These are phyloP conservation scores for Sisor rabdophorus DNA, from an alignment of 2,113 vertebrate genomes.

Conservation along the genomic window DNA sequence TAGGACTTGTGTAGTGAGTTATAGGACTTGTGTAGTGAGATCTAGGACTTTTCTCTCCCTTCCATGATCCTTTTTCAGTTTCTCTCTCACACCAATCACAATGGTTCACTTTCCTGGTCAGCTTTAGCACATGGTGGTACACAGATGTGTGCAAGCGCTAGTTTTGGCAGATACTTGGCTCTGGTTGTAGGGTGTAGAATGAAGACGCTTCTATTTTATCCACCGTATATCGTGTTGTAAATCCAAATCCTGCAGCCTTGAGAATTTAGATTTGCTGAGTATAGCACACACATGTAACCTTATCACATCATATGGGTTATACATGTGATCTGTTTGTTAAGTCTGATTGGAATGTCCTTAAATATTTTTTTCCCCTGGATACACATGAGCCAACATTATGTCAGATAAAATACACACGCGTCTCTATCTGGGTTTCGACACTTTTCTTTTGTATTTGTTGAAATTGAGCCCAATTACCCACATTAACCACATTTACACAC, in stretches of 20 bases:
- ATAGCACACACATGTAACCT: slow-evolving; percentile 5
- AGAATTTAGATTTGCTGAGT: slow-evolving; percentile 32
- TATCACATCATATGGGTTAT: slow-evolving; percentile 2
- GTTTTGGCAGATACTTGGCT: slow-evolving; percentile 42
- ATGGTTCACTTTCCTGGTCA: slow-evolving; percentile 9
- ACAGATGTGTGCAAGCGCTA: background rate
- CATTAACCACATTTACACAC: too few relatives aligned
- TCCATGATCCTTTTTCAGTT: background rate
- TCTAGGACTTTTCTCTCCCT: background rate
- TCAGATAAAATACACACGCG: too few relatives aligned
- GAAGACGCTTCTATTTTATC: slow-evolving; percentile 35
- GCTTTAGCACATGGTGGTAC: background rate
- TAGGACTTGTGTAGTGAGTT: too few relatives aligned
- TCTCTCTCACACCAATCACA: slow-evolving; percentile 5
- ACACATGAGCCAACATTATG: background rate
- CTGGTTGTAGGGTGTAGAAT: slow-evolving; percentile 16
- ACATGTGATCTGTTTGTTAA: background rate
- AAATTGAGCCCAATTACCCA: too few relatives aligned
- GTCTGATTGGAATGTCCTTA: background rate
- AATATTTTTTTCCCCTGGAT: slow-evolving; percentile 13
- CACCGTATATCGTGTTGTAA: slow-evolving; percentile 2
- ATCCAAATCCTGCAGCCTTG: slow-evolving; percentile 11
- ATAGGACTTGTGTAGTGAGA: too few relatives aligned
- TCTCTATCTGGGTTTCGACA: too few relatives aligned
- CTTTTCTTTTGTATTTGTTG: too few relatives aligned